Percentiles rank a stretch among this genome's conserved stretches.
phyloP scores from a whole-genome alignment of 1,140 invertebrate genomes.

The fruit fly (Drosophila melanogaster) region DNA sequence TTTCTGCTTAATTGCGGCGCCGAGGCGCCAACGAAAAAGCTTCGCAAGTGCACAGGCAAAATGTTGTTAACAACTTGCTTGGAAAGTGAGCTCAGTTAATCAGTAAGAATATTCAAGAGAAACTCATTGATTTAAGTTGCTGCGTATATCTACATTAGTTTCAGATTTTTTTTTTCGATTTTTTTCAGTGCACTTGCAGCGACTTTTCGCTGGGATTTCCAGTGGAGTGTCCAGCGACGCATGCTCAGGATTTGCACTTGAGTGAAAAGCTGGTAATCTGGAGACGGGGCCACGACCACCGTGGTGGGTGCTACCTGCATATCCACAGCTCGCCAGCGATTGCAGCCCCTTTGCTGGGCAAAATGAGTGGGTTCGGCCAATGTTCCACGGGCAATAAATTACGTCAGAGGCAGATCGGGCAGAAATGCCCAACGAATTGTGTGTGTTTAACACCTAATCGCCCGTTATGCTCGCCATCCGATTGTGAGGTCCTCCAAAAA shows the following conservation, averaged over 20 bases:
- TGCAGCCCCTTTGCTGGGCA: slow-evolving; percentile 21
- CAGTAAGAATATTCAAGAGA: too few relatives aligned
- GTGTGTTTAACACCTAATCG: slow-evolving; percentile 67
- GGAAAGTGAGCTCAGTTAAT: too few relatives aligned
- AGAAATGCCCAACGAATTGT: slow-evolving; percentile 64
- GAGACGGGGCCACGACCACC: slow-evolving; percentile 44
- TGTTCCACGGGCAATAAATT: slow-evolving; percentile 60
- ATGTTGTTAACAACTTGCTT: background rate
- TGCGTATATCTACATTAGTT: too few relatives aligned
- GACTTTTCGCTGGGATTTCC: slow-evolving; percentile 11
- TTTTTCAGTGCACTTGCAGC: slow-evolving; percentile 5
- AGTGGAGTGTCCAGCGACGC: slow-evolving; percentile 63
- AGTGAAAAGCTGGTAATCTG: slow-evolving; percentile 33
- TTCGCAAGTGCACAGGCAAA: slow-evolving; percentile 18
- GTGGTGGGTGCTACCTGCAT: slow-evolving; percentile 54
- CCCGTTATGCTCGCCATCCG: slow-evolving; percentile 51
- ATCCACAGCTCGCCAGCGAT: slow-evolving; percentile 9
- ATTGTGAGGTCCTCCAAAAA: slow-evolving; percentile 76
- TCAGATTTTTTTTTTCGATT: background rate
- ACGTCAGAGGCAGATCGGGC: slow-evolving; percentile 29
- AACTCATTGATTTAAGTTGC: too few relatives aligned
- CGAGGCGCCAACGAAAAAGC: slow-evolving; percentile 41
- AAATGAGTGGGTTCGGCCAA: slow-evolving; percentile 12
- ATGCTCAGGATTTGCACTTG: slow-evolving; percentile 71
- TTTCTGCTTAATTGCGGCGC: slow-evolving; percentile 69